phyloP scores from a whole-genome alignment of 2,888 invertebrate species.

The Pachliopta kotzebuea region DNA sequence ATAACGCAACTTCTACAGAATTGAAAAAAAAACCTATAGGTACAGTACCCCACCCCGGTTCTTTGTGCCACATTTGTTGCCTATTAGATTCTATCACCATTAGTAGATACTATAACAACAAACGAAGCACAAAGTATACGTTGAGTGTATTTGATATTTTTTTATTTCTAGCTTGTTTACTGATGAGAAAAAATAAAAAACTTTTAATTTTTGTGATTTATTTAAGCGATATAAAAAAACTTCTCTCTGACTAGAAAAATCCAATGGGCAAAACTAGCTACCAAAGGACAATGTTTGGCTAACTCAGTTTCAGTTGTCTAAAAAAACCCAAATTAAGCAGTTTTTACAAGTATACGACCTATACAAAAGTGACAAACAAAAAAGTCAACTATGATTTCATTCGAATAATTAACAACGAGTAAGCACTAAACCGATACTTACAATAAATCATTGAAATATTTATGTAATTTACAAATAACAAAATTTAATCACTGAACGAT shows the following conservation, averaged over 20 bases:
- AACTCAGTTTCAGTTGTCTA: slow-evolving; percentile 18
- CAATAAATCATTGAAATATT: slow-evolving; percentile 4
- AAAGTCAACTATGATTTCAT: slow-evolving; percentile 10
- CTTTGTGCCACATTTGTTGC: too few species aligned
- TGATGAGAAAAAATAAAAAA: background rate
- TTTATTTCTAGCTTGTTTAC: background rate
- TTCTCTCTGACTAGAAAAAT: slow-evolving; percentile 76
- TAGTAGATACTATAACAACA: too few species aligned
- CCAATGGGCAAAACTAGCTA: slow-evolving; percentile 39
- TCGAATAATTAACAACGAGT: slow-evolving; percentile 9
- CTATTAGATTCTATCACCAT: too few species aligned
- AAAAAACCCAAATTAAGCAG: slow-evolving; percentile 15
- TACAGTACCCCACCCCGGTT: too few species aligned
- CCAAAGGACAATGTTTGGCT: slow-evolving; percentile 14
- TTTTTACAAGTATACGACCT: slow-evolving; percentile 11
- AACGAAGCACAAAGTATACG: too few species aligned
- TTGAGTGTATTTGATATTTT: background rate
- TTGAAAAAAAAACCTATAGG: too few species aligned
- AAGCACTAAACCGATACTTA: slow-evolving; percentile 9
- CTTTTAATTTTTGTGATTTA: slow-evolving; percentile 59
- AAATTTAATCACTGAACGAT: background rate
- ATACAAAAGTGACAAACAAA: slow-evolving; percentile 20
- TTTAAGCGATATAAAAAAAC: slow-evolving; percentile 73
- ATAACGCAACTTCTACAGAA: too few species aligned
- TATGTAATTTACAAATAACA: background rate